Conservation (phyloP, 2,113 vertebrate genomes). For the Sinocyclocheilus maitianheensis region DNA sequence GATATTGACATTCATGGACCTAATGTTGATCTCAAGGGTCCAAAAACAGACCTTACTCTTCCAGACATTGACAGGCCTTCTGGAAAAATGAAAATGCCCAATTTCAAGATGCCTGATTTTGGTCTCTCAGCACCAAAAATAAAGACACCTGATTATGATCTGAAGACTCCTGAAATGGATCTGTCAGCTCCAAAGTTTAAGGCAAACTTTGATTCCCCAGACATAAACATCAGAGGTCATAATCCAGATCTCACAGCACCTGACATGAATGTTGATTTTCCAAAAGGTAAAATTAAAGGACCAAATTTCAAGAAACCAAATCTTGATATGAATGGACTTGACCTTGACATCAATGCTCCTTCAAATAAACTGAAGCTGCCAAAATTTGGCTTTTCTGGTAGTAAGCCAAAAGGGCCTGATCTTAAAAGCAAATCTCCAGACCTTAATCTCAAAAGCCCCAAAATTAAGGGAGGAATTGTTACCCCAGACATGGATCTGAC, state of each 20-base stretch:
- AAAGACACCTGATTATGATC: conserved; percentile 36
- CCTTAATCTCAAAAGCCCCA: conserved; percentile 58
- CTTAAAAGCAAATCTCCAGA: conserved; percentile 56
- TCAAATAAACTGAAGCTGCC: conserved; percentile 28
- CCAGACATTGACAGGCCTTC: conserved; percentile 59
- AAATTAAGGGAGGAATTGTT: conserved; percentile 64
- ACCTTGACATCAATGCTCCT: conserved; percentile 19
- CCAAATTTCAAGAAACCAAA: conserved; percentile 49
- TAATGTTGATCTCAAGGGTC: conserved; percentile 28
- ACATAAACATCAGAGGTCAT: conserved; percentile 1
- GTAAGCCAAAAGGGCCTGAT: conserved; percentile 53
- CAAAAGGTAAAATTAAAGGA: conserved; percentile 45
- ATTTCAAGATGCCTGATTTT: conserved; percentile 63
- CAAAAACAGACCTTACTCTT: conserved; percentile 41
- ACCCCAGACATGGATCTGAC: conserved; percentile 59
- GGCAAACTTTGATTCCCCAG: conserved; percentile 53
- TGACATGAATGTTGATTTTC: not conserved
- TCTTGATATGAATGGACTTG: not conserved
- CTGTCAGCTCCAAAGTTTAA: conserved; percentile 36
- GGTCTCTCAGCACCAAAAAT: conserved; percentile 57
- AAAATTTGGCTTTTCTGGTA: conserved; percentile 53
- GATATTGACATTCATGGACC: conserved; percentile 46
- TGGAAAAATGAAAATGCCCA: conserved; percentile 56
- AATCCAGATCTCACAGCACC: conserved; percentile 29
- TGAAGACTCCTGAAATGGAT: conserved; percentile 44